Percentiles rank a stretch among this genome's conserved stretches.
Evolutionary conservation across 2,113 vertebrate species (phyloP).

Genomic region (Cheilinus undulatus): DNA sequence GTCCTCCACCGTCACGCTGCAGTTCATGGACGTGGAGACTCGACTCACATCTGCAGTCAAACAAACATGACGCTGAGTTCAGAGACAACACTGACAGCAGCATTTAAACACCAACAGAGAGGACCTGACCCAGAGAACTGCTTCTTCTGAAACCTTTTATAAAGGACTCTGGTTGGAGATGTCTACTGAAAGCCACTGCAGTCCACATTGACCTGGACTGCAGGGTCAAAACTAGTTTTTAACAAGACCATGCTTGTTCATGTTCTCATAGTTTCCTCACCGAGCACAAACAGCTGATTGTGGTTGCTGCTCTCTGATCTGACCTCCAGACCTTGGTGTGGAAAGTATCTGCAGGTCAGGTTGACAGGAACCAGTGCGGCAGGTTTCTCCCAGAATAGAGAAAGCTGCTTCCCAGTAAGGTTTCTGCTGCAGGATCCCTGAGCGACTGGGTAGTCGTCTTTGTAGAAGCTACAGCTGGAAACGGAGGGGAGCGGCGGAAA

Average conservation of each 20-base stretch:
- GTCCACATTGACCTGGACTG: no score
- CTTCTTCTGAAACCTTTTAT: no score
- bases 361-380: constrained; percentile 18
- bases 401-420: neutral
- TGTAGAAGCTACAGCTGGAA: constrained; percentile 15
- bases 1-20: neutral
- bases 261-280: neutral
- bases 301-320: constrained; percentile 28
- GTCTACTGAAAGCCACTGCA: no score
- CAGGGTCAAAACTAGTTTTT: no score
- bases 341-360: constrained; percentile 28
- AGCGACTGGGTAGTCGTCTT: fast-evolving
- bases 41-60: neutral
- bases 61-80: neutral
- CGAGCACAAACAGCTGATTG: constrained; percentile 13
- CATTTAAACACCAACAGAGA: no score
- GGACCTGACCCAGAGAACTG: no score
- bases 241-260: no score
- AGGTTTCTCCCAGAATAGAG: neutral
- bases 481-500: neutral
- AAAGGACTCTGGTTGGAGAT: no score
- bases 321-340: neutral
- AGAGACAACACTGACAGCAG: no score
- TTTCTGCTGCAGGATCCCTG: constrained; percentile 14
- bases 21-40: neutral